Evolutionary conservation across 2,888 invertebrate genomes (phyloP), one percentile per base, ranked within the genome.

Genomic region (Drosophila tripunctata): DNA sequence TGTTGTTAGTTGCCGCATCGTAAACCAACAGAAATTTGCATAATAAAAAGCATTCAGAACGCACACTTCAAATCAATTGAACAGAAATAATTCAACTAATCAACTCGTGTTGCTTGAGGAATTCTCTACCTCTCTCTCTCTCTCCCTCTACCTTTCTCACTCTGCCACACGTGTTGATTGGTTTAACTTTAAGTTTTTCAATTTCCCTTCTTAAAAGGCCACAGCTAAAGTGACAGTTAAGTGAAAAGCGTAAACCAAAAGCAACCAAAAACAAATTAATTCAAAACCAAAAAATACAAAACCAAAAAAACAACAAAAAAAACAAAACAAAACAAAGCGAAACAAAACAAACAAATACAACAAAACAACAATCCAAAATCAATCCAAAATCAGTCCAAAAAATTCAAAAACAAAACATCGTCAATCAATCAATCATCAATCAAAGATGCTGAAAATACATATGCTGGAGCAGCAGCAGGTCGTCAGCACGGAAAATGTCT

Each of bases 401-500:
- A n/a, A n/a, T n/a, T n/a, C n/a, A 10, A 43, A 31, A 48, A 33
- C 48, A 45, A n/a, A 47, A 44, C 64, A 47, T 58, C 56, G 51
- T 55, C 56, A 51, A 54, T 5, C 68, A 72, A 47, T 55, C 72
- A 64, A 54, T 36, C 72, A 61, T 54, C 48, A 45, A 65, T 6
- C 68, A 72, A 51, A 41, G 41, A 95, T 95, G 95, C 92, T 95
- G 92, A 95, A 95, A 92, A 95, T 95, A 92, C 95, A 95, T 91
- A 94, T 95, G 94, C 92, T 95, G 92, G 95, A 95, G 89, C 94
- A 94, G 92, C 95, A 95, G 89, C 94, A 94, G 88, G 93, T 95
- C 89, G 94, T 94, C 91, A 94, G 93, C 90, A 94, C 94, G 90
- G 94, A 95, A 73, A 88, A 72, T 64, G 86, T 72, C 58, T 78